phyloP scores from a whole-genome alignment of 2,888 invertebrate species.

The Resseliella maxima region DNA sequence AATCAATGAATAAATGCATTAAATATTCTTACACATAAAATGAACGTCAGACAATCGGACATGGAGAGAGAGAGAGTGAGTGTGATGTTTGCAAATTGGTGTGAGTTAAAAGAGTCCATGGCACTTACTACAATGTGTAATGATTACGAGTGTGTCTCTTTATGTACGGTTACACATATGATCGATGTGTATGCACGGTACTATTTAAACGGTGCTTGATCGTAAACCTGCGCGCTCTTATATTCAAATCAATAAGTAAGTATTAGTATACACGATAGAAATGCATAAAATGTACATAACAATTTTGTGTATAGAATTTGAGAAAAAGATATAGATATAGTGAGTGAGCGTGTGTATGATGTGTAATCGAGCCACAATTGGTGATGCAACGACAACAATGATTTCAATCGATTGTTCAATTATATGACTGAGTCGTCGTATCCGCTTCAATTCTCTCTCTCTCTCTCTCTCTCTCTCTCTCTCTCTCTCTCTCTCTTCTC shows the following conservation, averaged over 20 bases:
- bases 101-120: not conserved
- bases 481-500: not conserved
- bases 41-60: not conserved
- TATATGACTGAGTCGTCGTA: constrained; percentile 38
- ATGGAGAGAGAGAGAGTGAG: not conserved
- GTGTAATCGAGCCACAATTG: constrained; percentile 18
- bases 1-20: constrained; percentile 37
- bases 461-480: not conserved
- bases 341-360: not conserved
- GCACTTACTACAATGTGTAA: not conserved
- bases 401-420: constrained; percentile 51
- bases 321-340: not conserved
- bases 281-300: not conserved
- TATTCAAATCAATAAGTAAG: constrained; percentile 45
- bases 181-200: not conserved
- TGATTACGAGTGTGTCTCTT: not conserved
- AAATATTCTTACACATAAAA: constrained; percentile 14
- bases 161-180: not conserved
- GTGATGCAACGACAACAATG: constrained; percentile 44
- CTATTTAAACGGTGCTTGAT: constrained; percentile 1
- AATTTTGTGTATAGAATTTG: not conserved
- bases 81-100: not conserved
- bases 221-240: constrained; percentile 43
- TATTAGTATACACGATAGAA: not conserved
- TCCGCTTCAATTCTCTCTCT: not conserved